A percentile compares a stretch with the other conserved stretches of the same genome.
Evolutionary conservation across 2,888 invertebrate genomes (phyloP).

Genomic region (Ectemnius cavifrons): DNA sequence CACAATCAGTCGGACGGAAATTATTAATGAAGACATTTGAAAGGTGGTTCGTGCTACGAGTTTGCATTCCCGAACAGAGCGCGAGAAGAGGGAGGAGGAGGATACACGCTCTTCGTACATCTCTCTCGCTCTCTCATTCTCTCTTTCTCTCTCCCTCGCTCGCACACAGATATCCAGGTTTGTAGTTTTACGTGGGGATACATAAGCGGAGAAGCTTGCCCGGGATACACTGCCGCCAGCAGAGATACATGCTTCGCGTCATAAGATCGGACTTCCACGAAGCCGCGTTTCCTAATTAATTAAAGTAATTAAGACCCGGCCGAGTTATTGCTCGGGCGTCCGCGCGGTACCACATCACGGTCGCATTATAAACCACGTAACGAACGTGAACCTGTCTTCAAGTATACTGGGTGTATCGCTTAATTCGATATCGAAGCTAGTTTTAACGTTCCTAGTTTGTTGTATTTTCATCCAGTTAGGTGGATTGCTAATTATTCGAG

Average conservation of each 20-base stretch:
- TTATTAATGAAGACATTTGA: constrained; percentile 57
- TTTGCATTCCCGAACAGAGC: constrained; percentile 10
- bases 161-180: neutral
- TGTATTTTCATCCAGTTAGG: no score
- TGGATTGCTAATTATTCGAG: no score
- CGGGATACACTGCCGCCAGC: constrained; percentile 34
- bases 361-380: constrained; percentile 63
- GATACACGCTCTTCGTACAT: constrained; percentile 6
- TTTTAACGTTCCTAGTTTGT: neutral
- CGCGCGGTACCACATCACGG: constrained; percentile 53
- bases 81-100: constrained; percentile 15
- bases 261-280: constrained; percentile 72
- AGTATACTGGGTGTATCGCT: constrained; percentile 22
- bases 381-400: constrained; percentile 56
- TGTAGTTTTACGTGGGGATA: constrained; percentile 5
- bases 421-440: neutral
- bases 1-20: constrained; percentile 43
- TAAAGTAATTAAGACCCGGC: constrained; percentile 73
- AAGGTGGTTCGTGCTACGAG: constrained; percentile 24
- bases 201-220: constrained; percentile 19
- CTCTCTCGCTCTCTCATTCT: neutral
- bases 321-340: constrained; percentile 69
- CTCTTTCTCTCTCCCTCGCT: no score
- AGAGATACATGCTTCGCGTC: constrained; percentile 65
- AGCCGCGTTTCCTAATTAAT: constrained; percentile 74